Conservation (phyloP, 2,888 invertebrate species). For the Cheilosia soror region DNA sequence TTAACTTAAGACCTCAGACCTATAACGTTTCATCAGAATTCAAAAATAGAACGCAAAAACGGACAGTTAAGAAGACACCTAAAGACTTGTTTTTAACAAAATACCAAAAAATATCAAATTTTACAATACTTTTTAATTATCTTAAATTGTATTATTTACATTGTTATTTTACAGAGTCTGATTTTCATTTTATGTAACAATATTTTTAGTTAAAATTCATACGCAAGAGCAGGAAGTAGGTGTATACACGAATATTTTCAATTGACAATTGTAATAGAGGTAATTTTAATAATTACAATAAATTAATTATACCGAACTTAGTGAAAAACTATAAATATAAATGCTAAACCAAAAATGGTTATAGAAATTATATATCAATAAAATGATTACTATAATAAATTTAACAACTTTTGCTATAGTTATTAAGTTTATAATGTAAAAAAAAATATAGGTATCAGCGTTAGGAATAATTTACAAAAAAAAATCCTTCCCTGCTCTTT, state of each 20-base stretch:
- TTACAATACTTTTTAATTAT: slow-evolving; percentile 63
- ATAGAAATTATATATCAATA: neutral
- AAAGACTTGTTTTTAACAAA: neutral
- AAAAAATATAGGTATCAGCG: neutral
- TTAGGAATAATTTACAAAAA: no score
- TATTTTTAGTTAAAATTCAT: slow-evolving; percentile 20
- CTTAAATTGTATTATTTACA: slow-evolving; percentile 65
- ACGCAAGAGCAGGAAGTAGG: neutral
- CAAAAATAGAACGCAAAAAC: no score
- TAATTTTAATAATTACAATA: neutral
- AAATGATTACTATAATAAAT: no score
- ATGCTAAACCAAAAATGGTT: neutral
- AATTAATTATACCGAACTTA: neutral
- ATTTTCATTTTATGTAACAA: slow-evolving; percentile 25
- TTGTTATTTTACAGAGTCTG: slow-evolving; percentile 54
- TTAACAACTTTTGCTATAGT: neutral
- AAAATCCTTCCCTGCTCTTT: neutral
- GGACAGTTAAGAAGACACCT: neutral
- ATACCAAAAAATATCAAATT: neutral
- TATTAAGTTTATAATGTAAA: neutral
- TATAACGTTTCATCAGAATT: no score
- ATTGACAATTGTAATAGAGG: neutral
- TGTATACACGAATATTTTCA: neutral
- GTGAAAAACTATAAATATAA: neutral
- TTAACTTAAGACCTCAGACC: no score